phyloP scores from a whole-genome alignment of 2,113 vertebrate genomes.

The Pteruthius melanotis region DNA sequence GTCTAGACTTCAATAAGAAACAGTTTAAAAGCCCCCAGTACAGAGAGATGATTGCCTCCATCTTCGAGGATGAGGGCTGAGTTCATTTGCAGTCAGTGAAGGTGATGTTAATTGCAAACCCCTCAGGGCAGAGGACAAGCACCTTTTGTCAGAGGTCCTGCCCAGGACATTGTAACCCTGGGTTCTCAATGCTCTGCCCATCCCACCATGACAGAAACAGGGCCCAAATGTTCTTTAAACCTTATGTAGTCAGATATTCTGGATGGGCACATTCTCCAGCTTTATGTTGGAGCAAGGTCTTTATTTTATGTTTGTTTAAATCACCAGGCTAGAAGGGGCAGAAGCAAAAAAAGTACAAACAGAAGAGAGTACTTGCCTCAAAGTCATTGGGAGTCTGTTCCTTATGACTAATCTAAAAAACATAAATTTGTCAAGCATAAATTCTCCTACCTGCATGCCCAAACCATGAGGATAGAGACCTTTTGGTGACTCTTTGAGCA shows the following conservation, averaged over 20 bases:
- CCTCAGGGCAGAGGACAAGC: rapidly evolving
- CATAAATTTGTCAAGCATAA: neutral
- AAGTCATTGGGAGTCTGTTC: neutral
- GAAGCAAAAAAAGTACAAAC: neutral
- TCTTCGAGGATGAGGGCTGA: neutral
- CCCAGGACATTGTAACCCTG: neutral
- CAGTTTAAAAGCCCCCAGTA: rapidly evolving
- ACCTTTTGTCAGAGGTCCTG: neutral
- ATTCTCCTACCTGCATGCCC: neutral
- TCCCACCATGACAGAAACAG: neutral
- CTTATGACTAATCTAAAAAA: neutral
- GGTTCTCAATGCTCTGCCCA: neutral
- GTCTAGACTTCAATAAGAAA: neutral
- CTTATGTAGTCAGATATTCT: neutral
- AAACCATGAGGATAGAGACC: neutral
- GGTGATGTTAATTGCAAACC: neutral
- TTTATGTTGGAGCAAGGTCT: neutral
- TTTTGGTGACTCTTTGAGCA: neutral
- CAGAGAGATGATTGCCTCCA: neutral
- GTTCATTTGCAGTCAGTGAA: neutral
- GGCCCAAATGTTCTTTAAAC: neutral
- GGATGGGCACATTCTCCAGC: neutral
- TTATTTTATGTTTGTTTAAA: neutral
- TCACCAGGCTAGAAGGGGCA: neutral
- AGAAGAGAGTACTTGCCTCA: neutral